Evolutionary conservation across 2,113 vertebrate species (phyloP), one percentile per base, ranked within the genome.

Genomic region (Sminthopsis crassicaudata): DNA sequence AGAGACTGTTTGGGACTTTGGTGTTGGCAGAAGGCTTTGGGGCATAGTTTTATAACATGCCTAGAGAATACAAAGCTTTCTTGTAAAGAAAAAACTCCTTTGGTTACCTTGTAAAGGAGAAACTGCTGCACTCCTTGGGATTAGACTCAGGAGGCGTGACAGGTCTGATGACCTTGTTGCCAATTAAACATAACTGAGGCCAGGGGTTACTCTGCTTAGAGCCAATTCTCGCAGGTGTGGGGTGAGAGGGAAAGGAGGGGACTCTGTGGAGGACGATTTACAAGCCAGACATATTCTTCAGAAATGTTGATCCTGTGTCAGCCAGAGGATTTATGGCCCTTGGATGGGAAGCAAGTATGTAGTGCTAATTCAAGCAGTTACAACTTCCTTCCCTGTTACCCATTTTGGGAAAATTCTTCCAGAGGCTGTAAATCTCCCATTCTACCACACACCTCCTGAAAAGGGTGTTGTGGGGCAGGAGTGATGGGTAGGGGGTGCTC

Each of bases 381-480:
- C 42, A 95, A 95, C 92, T 98, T 96, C 95, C 96, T 97, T 96
- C 93, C 95, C 84, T 93, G 90, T 94, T 95, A 97, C 53, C 93
- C 93, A 90, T 94, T 95, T 89, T 84, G 97, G 97, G 94, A 94
- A 97, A 97, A 95, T 95, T 96, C 96, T 95, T 94, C 94, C 93
- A 97, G 94, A 95, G 95, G 96, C 93, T 98, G 95, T 97, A 97
- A 98, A 98, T 97, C 97, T 97, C 96, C 90, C 60, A 96, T 94
- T 96, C 96, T 90, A 91, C 91, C n/a, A 42, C 67, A 91, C 92
- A 97, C 89, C 95, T 97, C 97, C 97, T 97, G 96, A 97, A 91
- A 94, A 48, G 67, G 92, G 91, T 97, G 91, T 97, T 97, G 95
- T 95, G 93, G 42, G 46, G 30, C 50, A 55, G 53, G 92, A 57